Conservation (phyloP, 2,797 vertebrate genomes). For the Siniperca scherzeri region DNA sequence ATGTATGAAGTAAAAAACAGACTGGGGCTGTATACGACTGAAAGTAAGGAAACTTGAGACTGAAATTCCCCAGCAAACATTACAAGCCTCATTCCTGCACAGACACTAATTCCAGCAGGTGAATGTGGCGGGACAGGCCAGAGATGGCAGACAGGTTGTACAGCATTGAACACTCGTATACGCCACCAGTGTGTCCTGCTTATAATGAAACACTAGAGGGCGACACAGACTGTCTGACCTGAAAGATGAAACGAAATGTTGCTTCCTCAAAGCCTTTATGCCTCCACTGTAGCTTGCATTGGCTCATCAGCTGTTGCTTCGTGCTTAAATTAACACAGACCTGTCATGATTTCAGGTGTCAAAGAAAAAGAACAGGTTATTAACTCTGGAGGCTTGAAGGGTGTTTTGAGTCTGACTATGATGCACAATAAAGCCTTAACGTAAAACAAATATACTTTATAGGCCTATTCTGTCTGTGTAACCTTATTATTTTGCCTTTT, state of each 20-base stretch:
- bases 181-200: not conserved
- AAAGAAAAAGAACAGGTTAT: not conserved
- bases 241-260: not conserved
- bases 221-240: conserved; percentile 36
- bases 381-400: not conserved
- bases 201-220: conserved; percentile 65
- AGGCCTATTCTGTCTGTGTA: not conserved
- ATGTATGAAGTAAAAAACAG: not conserved
- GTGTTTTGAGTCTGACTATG: not conserved
- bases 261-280: not conserved
- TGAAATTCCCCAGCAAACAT: not conserved
- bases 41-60: not conserved
- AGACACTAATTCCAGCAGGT: conserved; percentile 7
- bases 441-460: not conserved
- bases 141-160: not conserved
- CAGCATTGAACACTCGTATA: not conserved
- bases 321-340: not conserved
- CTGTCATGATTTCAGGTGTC: not conserved
- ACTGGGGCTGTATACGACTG: not conserved
- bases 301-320: not conserved
- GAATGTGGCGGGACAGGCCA: conserved; percentile 16
- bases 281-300: not conserved
- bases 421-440: not conserved
- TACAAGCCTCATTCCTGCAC: not conserved
- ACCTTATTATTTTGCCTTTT: not conserved